Percentiles rank a stretch among this genome's conserved stretches.
phyloP scores from a whole-genome alignment of 2,888 invertebrate species.

The Eupithecia vulgata region DNA sequence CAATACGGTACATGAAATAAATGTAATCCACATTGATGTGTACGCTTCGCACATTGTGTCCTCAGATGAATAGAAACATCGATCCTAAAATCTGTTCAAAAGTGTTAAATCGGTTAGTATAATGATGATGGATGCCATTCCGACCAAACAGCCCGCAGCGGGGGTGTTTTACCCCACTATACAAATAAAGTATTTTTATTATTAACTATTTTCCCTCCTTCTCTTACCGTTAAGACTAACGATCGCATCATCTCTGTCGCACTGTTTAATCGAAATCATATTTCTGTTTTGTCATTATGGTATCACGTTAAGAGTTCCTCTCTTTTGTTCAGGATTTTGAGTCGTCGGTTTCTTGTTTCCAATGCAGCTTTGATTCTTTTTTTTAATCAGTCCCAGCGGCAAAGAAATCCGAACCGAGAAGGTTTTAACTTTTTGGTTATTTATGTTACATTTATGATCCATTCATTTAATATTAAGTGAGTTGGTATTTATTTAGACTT shows the following conservation, averaged over 20 bases:
- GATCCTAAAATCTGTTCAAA: slow-evolving; percentile 79
- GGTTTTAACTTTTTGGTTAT: slow-evolving; percentile 47
- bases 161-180: slow-evolving; percentile 83
- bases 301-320: slow-evolving; percentile 81
- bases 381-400: slow-evolving; percentile 67
- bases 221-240: slow-evolving; percentile 61
- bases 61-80: slow-evolving; percentile 61
- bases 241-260: slow-evolving; percentile 66
- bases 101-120: slow-evolving; percentile 84
- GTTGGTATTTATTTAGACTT: slow-evolving; percentile 36
- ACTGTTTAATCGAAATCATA: slow-evolving; percentile 83
- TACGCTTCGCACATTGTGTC: slow-evolving; percentile 51
- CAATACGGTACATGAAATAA: slow-evolving; percentile 49
- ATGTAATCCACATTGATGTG: slow-evolving; percentile 44
- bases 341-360: slow-evolving; percentile 81
- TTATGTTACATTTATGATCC: slow-evolving; percentile 47
- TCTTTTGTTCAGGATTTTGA: slow-evolving; percentile 78
- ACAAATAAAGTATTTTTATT: slow-evolving; percentile 84
- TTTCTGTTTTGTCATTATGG: slow-evolving; percentile 84
- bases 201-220: slow-evolving; percentile 75
- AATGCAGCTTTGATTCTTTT: slow-evolving; percentile 71
- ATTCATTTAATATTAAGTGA: slow-evolving; percentile 42
- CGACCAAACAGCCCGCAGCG: slow-evolving; percentile 82
- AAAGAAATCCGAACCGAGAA: slow-evolving; percentile 69
- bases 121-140: slow-evolving; percentile 83